Evolutionary conservation across 2,888 invertebrate genomes (phyloP), one percentile per base, ranked within the genome.

Genomic region (Trichogramma dendrolimi): DNA sequence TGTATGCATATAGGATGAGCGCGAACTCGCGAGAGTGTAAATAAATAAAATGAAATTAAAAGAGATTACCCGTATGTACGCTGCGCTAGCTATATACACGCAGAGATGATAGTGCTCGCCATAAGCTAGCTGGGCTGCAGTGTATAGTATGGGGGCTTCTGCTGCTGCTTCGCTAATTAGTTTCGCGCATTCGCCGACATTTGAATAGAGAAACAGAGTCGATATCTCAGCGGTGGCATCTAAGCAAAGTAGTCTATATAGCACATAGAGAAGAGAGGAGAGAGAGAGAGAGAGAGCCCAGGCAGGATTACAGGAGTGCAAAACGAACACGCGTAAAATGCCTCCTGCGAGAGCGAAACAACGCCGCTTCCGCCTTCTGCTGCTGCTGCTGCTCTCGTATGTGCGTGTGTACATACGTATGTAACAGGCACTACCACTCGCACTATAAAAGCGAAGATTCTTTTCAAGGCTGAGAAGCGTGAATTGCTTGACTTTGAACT

Each of bases 151-250:
- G 27, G 27, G 27, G 27, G 27, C 27, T 27, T 27, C 27, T 27
- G 27, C 27, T 54, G 57, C 49, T 47, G 58, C 46, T 43, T 50
- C 5, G 55, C 62, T 62, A 62, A 62, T 62, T 62, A 62, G 62
- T 62, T 62, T 62, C 62, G 62, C 62, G 58, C 62, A 62, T 62
- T 58, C 62, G 51, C 55, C 52, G 62, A 62, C 62, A 51, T 62
- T 62, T 62, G 62, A 62, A 62, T 62, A 47, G 62, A 11, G 58
- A 55, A 58, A 55, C 27, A 27, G 27, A 58, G 58, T 55, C 62
- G 61, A 57, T 62, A 62, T 62, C 61, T 58, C 41, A 4, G 27
- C 14, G 6, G 48, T 40, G 57, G 56, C 61, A 27, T 27, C 27
- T 27, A 27, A 27, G 27, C 27, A 27, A 27, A 27, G 27, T 27